Evolutionary conservation across 2,888 invertebrate genomes (phyloP), one percentile per base, ranked within the genome.

Genomic region (Taphrorychus bicolor): DNA sequence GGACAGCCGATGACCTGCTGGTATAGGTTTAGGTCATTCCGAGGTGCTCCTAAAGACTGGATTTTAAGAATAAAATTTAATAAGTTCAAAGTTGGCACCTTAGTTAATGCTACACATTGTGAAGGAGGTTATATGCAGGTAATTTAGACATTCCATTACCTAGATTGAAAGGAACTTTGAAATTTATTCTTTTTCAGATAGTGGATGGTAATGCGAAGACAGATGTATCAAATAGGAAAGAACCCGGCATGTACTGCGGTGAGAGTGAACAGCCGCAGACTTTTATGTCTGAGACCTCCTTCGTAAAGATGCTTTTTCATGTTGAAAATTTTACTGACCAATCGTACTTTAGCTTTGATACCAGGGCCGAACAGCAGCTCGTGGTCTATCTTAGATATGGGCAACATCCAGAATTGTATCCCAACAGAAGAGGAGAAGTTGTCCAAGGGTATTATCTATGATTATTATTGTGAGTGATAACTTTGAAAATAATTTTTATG

Each of bases 301-400:
- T 94, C 83, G 94, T 96, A 65, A 93, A 94, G 82, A 90, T 96
- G 70, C 87, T 94, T 72, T 95, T 95, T 84, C 94, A 94, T 80
- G 92, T 93, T 42, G 95, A 95, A 82, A 95, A 95, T 84, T 95
- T 94, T 84, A 95, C 95, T 52, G 94, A 95, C 82, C 95, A 95
- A 84, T 93, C 92, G 1, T 93, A 93, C 84, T 91, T 93, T 82
- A 92, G 92, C 76, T 93, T 93, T 80, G 92, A 93, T 79, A 90
- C 91, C 73, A 89, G 94, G 73, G 94, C 95, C 48, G 95, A 95
- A 81, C 94, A 95, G 79, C 94, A 94, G 82, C 91, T 92, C 77
- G 94, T 95, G 82, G 94, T 95, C 51, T 95, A 94, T 80, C 86
- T 93, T 59, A 87, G 95, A 71, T 95, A 95, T 79, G 95, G 95